phyloP scores from a whole-genome alignment of 2,797 vertebrate species.

The Trichosurus vulpecula region DNA sequence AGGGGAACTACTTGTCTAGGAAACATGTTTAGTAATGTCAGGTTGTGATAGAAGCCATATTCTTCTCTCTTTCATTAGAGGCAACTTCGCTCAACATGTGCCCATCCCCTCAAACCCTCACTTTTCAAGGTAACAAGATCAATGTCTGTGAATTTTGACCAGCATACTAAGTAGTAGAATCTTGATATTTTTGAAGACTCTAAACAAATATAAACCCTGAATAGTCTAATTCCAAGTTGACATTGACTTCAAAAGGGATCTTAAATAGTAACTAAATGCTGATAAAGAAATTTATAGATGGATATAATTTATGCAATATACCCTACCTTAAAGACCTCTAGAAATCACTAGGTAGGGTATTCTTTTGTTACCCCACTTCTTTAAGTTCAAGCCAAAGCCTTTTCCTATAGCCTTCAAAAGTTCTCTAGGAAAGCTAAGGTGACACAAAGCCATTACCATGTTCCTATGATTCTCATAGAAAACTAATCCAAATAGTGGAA shows the following conservation, averaged over 20 bases:
- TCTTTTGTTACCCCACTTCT: background rate
- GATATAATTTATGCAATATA: background rate
- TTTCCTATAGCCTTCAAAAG: background rate
- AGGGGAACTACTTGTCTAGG: background rate
- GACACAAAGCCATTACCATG: background rate
- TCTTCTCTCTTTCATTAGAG: constrained; percentile 3
- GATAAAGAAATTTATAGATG: background rate
- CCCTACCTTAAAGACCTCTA: background rate
- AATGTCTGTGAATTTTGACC: constrained; percentile 11
- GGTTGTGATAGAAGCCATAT: background rate
- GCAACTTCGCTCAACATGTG: background rate
- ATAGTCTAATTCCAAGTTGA: background rate
- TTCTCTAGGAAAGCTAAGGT: background rate
- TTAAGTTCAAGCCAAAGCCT: background rate
- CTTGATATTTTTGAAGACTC: constrained; percentile 2
- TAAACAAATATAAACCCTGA: background rate
- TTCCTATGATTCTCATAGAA: background rate
- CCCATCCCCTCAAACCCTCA: background rate
- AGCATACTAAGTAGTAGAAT: constrained; percentile 3
- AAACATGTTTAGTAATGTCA: constrained; percentile 9
- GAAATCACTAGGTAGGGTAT: background rate
- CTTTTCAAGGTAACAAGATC: background rate
- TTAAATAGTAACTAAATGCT: background rate
- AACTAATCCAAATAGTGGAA: background rate
- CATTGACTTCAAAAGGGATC: background rate